Base-by-base conservation (phyloP, 1,140 invertebrate genomes). In the Neuroterus valhalla region DNA sequence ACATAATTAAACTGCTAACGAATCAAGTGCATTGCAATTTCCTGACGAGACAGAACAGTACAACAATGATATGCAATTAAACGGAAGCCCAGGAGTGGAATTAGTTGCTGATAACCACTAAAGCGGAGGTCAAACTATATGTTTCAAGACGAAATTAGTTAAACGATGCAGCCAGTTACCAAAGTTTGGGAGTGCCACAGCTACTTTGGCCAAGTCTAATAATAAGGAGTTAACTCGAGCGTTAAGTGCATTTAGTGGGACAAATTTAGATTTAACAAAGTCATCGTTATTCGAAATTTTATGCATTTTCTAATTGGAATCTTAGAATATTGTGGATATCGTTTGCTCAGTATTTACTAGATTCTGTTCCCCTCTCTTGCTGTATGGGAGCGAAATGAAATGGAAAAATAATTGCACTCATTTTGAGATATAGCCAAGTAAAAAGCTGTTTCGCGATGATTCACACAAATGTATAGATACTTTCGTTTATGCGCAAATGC, bases 191-290 rank as follows among this genome's bases (percentile, higher is more conserved):
- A 78, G 75, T 75, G 66, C 70, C 81, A 66, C 52, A 71, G 74
- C 44, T 74, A 74, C 79, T 83, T 84, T 70, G 78, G 81, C 81
- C 83, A 86, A 83, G 81, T 86, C 82, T 87, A 88, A 88, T 87
- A 87, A 87, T 88, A 88, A 87, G 79, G 84, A 82, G 82, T 85
- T 85, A 85, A 86, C 78, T 79, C 79, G 78, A 81, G 81, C 78
- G 81, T 85, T 83, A 83, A 85, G 75, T 43, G 72, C 68, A 85
- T 84, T 86, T 79, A 78, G 75, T 71, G 46, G 44, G 74, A 71
- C 74, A 72, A 75, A 76, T 73, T 55, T 70, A 43, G 69, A 74
- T 66, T 68, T 72, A 45, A 66, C 55, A 74, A 72, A 76, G 74
- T 73, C 68, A 45, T 19, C 46, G 55, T 67, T 71, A 70, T 78